Conservation (phyloP, 2,888 invertebrate species). For the Calameuta filiformis region DNA sequence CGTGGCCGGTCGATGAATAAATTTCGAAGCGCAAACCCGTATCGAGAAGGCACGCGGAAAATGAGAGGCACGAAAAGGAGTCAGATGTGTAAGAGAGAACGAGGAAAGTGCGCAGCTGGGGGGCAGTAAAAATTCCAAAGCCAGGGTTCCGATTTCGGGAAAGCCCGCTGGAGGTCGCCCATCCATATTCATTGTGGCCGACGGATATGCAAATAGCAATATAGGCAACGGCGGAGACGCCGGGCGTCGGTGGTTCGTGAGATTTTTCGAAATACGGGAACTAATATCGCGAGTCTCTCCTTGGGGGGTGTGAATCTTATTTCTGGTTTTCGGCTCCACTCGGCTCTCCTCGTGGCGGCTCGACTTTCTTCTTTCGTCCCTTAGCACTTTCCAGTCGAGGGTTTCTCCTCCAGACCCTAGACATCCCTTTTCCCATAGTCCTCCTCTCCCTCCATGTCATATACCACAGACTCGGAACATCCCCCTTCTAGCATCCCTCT, state of each 20-base stretch:
- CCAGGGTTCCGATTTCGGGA: background rate
- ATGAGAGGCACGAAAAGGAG: no score
- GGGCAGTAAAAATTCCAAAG: background rate
- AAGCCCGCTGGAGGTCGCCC: background rate
- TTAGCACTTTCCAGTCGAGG: no score
- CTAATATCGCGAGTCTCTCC: slow-evolving; percentile 17
- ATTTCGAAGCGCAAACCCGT: background rate
- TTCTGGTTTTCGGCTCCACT: background rate
- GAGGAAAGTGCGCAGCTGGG: background rate
- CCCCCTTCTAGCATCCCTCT: background rate
- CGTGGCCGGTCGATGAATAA: background rate
- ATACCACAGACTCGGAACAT: no score
- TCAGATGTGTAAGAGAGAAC: background rate
- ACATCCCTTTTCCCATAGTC: background rate
- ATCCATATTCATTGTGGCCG: slow-evolving; percentile 8
- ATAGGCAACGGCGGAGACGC: slow-evolving; percentile 1
- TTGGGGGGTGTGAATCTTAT: slow-evolving; percentile 16
- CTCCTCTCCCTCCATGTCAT: background rate
- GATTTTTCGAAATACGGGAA: slow-evolving; percentile 19
- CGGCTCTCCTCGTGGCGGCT: background rate
- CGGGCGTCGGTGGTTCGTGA: slow-evolving; percentile 8
- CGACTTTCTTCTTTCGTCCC: no score
- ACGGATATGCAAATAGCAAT: slow-evolving; percentile 18
- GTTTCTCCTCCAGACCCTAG: no score
- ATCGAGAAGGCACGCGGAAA: slow-evolving; percentile 2